Conservation (phyloP, 2,888 invertebrate species). For the Laspeyria flexula region DNA sequence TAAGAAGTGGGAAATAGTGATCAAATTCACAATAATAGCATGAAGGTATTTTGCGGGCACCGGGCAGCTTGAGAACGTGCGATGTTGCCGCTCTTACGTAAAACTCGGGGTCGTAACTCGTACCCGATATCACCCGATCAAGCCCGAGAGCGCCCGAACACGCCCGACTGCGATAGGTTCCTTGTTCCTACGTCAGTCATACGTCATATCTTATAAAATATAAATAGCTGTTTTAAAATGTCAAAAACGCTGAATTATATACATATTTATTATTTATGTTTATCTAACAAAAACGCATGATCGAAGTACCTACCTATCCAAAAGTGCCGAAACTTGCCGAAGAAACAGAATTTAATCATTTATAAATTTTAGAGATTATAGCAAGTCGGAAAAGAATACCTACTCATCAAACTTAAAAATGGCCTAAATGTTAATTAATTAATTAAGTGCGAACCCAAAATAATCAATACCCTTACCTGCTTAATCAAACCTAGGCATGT, state of each 20-base stretch:
- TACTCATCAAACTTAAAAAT: too few species aligned
- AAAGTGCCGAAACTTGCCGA: not conserved
- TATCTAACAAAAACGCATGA: too few species aligned
- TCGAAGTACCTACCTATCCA: too few species aligned
- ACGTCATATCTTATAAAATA: conserved; percentile 51
- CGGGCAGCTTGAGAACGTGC: conserved; percentile 51
- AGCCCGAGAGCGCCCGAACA: conserved; percentile 56
- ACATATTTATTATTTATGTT: too few species aligned
- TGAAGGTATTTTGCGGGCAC: conserved; percentile 18
- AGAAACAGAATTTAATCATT: too few species aligned
- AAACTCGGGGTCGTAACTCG: conserved; percentile 58
- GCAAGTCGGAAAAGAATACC: too few species aligned
- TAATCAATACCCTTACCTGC: too few species aligned
- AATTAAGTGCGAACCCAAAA: too few species aligned
- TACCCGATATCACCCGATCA: conserved; percentile 54
- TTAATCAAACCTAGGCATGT: too few species aligned
- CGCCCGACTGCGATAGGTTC: conserved; percentile 50
- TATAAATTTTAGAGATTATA: too few species aligned
- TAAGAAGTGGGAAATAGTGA: not conserved
- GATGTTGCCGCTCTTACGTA: conserved; percentile 75
- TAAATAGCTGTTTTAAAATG: conserved; percentile 38
- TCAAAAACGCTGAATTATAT: conserved; percentile 16
- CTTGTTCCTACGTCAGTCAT: conserved; percentile 64
- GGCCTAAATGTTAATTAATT: too few species aligned
- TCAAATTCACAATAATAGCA: conserved; percentile 33